These are phyloP conservation scores for roundworm (Caenorhabditis elegans) DNA, from an alignment of 1,140 invertebrate species.

Conservation along the genomic window WBcel235 BX284602.5:10652001-10652500, in stretches of 20 bases:
- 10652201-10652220: slow-evolving; percentile 13
- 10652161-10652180: slow-evolving; percentile 17
- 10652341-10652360: too few species aligned
- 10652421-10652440: not conserved
- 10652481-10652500: not conserved
- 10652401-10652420: slow-evolving; percentile 4
- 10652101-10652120: too few species aligned
- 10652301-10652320: not conserved
- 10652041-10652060: too few species aligned
- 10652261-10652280: not conserved
- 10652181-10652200: slow-evolving; percentile 22
- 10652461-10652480: not conserved
- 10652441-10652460: not conserved
- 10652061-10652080: too few species aligned
- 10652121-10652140: too few species aligned
- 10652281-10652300: not conserved
- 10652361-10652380: slow-evolving; percentile 20
- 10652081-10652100: too few species aligned
- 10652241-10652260: not conserved
- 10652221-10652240: not conserved
- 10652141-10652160: too few species aligned
- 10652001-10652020: too few species aligned
- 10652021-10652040: too few species aligned
- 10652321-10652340: not conserved
- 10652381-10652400: not conserved